phyloP scores from a whole-genome alignment of 2,888 invertebrate genomes.

The Blastobasis lacticolella region DNA sequence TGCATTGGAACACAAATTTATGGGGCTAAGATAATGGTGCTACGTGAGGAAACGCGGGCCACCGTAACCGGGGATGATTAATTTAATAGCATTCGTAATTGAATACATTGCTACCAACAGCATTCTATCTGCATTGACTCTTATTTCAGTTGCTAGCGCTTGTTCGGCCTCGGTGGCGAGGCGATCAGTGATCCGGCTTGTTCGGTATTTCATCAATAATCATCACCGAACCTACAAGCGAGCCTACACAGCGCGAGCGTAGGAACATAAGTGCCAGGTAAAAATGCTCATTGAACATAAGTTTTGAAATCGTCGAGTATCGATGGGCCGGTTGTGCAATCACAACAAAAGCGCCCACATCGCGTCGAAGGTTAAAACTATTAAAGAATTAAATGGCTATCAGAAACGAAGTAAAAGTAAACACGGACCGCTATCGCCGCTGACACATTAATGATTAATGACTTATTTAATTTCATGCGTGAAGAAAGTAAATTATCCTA shows the following conservation, averaged over 20 bases:
- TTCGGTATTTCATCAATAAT: too few species aligned
- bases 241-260: too few species aligned
- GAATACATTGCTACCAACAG: background rate
- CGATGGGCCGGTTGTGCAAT: background rate
- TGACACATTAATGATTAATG: slow-evolving; percentile 28
- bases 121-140: too few species aligned
- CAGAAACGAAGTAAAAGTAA: slow-evolving; percentile 10
- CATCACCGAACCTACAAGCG: too few species aligned
- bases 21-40: slow-evolving; percentile 25
- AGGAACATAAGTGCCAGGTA: too few species aligned
- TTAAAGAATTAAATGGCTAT: slow-evolving; percentile 7
- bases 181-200: too few species aligned
- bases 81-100: slow-evolving; percentile 1
- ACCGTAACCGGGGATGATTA: slow-evolving; percentile 1
- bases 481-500: slow-evolving; percentile 34
- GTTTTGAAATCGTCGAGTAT: too few species aligned
- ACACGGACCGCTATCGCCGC: slow-evolving; percentile 1
- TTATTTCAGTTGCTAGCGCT: too few species aligned
- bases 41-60: slow-evolving; percentile 5
- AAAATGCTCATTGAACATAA: too few species aligned
- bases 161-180: too few species aligned
- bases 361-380: slow-evolving; percentile 3
- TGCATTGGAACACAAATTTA: slow-evolving; percentile 32
- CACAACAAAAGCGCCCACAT: background rate
- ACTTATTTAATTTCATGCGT: slow-evolving; percentile 34